These are phyloP conservation scores for Archaeoteleia sp. DNA, from an alignment of 2,888 invertebrate genomes.

Conservation along the genomic window DNA sequence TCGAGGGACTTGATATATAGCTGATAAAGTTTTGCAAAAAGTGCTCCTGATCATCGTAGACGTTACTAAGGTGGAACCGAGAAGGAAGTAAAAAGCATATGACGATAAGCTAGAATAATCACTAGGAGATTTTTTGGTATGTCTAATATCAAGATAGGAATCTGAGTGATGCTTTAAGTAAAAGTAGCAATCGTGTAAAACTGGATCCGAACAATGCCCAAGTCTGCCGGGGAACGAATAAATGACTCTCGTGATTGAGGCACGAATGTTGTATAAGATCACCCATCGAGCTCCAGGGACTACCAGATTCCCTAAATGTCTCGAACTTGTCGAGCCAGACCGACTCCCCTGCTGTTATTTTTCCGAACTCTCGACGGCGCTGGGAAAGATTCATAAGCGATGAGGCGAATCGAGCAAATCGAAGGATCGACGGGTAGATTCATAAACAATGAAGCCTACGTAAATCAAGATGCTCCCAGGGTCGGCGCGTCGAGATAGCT, in stretches of 20 bases:
- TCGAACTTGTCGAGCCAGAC: slow-evolving; percentile 10
- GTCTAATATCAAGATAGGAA: no score
- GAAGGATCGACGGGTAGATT: slow-evolving; percentile 8
- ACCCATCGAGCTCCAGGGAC: slow-evolving; percentile 6
- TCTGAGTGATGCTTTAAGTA: no score
- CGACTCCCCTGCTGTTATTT: background rate
- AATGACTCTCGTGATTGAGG: slow-evolving; percentile 18
- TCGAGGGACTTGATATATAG: background rate
- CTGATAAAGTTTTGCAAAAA: background rate
- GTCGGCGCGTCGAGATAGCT: slow-evolving; percentile 19
- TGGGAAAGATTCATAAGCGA: slow-evolving; percentile 5
- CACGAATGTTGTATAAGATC: no score
- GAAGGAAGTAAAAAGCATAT: slow-evolving; percentile 9
- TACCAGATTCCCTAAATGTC: slow-evolving; percentile 16
- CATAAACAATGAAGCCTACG: slow-evolving; percentile 6
- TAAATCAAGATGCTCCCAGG: slow-evolving; percentile 2
- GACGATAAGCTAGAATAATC: slow-evolving; percentile 41
- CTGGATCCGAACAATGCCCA: slow-evolving; percentile 7
- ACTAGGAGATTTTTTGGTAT: slow-evolving; percentile 4
- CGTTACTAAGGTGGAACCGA: no score
- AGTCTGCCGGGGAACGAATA: slow-evolving; percentile 21
- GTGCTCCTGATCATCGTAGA: background rate
- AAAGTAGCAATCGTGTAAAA: slow-evolving; percentile 40
- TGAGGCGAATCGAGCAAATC: slow-evolving; percentile 8
- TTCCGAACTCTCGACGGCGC: background rate